phyloP scores from a whole-genome alignment of 2,888 invertebrate genomes.

The Andricus curvator region DNA sequence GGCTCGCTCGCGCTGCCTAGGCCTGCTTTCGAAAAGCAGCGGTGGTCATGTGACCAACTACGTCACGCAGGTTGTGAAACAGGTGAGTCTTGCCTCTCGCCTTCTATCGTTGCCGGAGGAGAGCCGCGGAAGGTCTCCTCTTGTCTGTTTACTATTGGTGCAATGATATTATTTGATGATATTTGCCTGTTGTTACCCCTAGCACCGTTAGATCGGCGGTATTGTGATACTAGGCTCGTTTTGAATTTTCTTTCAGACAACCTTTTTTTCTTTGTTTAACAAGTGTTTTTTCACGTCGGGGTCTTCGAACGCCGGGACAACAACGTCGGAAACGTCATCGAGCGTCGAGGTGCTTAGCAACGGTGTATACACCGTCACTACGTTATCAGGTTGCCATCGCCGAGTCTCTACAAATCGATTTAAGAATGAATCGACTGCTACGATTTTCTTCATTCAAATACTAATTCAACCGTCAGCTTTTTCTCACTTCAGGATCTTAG shows the following conservation, averaged over 20 bases:
- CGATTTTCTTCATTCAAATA: too few relatives aligned
- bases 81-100: conserved; percentile 61
- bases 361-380: background rate
- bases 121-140: background rate
- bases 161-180: too few relatives aligned
- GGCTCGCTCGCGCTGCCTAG: conserved; percentile 51
- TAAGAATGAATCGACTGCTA: too few relatives aligned
- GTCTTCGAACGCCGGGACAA: background rate
- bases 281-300: background rate
- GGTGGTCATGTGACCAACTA: conserved; percentile 72
- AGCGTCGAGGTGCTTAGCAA: background rate
- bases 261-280: too few relatives aligned
- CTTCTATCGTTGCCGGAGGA: background rate
- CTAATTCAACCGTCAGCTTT: too few relatives aligned
- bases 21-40: conserved; percentile 56
- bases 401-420: too few relatives aligned
- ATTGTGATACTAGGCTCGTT: background rate
- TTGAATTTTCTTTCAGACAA: background rate
- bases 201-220: background rate
- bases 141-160: background rate
- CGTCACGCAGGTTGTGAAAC: conserved; percentile 77
- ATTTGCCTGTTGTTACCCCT: background rate
- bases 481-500: too few relatives aligned
- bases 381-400: background rate
- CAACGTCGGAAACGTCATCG: background rate